These are phyloP conservation scores for Thereuonema tuberculata DNA, from an alignment of 1,140 invertebrate species.

Conservation along the genomic window DNA sequence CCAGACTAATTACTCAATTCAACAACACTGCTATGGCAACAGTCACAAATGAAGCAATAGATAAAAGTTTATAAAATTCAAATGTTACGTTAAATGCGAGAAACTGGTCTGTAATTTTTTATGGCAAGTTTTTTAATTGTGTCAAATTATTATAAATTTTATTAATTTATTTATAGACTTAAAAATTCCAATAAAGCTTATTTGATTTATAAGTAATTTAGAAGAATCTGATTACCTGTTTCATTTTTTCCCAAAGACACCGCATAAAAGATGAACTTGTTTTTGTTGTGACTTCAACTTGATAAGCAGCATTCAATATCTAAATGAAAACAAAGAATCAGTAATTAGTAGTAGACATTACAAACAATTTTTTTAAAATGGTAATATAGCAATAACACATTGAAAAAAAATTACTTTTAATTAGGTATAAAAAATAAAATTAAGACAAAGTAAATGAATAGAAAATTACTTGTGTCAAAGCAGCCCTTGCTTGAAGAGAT, in stretches of 20 bases:
- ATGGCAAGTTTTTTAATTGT: too few relatives aligned
- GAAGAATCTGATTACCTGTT: constrained; percentile 40
- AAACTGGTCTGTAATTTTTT: too few relatives aligned
- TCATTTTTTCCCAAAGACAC: constrained; percentile 58
- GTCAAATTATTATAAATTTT: too few relatives aligned
- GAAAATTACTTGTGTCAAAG: constrained; percentile 50
- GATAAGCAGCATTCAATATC: constrained; percentile 65
- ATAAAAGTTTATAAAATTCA: neutral
- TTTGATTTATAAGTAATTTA: neutral
- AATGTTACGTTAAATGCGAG: neutral
- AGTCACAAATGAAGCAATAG: too few relatives aligned
- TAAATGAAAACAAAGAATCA: constrained; percentile 20
- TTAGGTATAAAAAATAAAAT: constrained; percentile 1
- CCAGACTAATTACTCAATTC: too few relatives aligned
- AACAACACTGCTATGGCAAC: too few relatives aligned
- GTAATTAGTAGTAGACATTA: too few relatives aligned
- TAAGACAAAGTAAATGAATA: constrained; percentile 7
- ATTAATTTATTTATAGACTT: too few relatives aligned
- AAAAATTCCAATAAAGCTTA: too few relatives aligned
- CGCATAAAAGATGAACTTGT: constrained; percentile 58
- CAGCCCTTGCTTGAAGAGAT: constrained; percentile 51
- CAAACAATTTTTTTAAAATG: too few relatives aligned
- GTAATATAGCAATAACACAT: too few relatives aligned
- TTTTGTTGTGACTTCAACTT: constrained; percentile 65
- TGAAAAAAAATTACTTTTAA: too few relatives aligned